Base-by-base conservation (phyloP, 2,113 vertebrate genomes). In the Columba janthina region DNA sequence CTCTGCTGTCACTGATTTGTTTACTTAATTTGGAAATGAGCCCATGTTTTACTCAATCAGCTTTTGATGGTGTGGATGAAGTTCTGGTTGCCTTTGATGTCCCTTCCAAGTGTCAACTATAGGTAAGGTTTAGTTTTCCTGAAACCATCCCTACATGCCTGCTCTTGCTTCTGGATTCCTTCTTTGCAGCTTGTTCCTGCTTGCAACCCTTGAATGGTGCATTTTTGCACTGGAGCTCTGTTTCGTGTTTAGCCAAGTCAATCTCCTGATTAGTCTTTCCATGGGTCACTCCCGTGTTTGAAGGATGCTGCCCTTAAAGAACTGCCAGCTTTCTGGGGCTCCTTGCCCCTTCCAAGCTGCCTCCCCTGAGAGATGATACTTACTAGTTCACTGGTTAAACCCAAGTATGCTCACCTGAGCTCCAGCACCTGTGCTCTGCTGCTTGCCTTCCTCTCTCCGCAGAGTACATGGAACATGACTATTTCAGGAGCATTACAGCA, bases 1-100 rank as follows among this genome's bases (percentile, higher is more conserved):
- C 12, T 57, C 51, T 79, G n/a, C 26, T 78, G 15, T 50, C 36
- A 53, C 26, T 10, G 26, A 61, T 26, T 53, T 0, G 1, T 44
- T 57, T 38, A 78, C 29, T 82, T 66, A 6, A 65, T 34, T 78
- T 20, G 36, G 17, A 40, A 67, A 54, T 12, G 15, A 81, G 26
- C 13, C 10, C 31, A 32, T 0, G 0, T 54, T 72, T 48, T 34
- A 65, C 19, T 13, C 2, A 1, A 1, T 36, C 46, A 70, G 8
- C 10, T 70, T 81, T 7, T 12, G 57, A 21, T 36, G 46, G 40
- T 77, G 4, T 53, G n/a, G 28, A 13, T 64, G 53, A 76, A 58
- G 42, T n/a, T 75, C 46, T 67, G 24, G 11, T 21, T 58, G 34
- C 44, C 54, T 50, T 28, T 61, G 14, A 73, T 1, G 3, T 34